A percentile compares a stretch with the other conserved stretches of the same genome.
phyloP scores from a whole-genome alignment of 2,888 invertebrate species.

The Ctenicera cuprea region DNA sequence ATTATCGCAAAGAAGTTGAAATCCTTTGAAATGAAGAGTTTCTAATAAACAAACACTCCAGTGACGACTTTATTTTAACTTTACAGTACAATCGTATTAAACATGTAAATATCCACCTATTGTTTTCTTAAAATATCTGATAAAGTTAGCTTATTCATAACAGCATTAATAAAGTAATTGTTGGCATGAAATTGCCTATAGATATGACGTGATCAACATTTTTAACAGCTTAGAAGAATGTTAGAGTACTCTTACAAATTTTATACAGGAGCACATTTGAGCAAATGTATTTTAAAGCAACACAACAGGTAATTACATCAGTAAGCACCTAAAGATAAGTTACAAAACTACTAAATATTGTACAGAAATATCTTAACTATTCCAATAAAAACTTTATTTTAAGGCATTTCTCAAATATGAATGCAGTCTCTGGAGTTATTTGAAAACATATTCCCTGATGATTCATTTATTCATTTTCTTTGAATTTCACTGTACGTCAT shows the following conservation, averaged over 20 bases:
- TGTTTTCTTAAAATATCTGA: too few relatives aligned
- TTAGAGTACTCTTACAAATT: background rate
- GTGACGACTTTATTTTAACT: too few relatives aligned
- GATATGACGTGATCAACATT: background rate
- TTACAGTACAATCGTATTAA: too few relatives aligned
- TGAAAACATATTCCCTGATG: background rate
- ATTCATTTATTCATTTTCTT: constrained; percentile 6
- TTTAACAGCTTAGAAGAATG: background rate
- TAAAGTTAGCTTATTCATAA: too few relatives aligned
- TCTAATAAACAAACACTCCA: too few relatives aligned
- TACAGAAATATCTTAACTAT: too few relatives aligned
- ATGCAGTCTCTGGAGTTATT: background rate
- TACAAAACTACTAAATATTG: too few relatives aligned
- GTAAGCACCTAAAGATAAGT: too few relatives aligned
- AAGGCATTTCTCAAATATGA: background rate
- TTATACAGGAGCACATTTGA: background rate
- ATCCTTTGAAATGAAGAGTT: too few relatives aligned
- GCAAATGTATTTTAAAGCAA: background rate
- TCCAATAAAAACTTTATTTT: background rate
- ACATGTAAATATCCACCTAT: too few relatives aligned
- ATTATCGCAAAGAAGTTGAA: too few relatives aligned
- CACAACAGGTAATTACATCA: background rate
- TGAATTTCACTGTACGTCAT: constrained; percentile 27
- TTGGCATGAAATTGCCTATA: background rate
- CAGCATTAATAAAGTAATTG: too few relatives aligned